Evolutionary conservation across 2,113 vertebrate genomes (phyloP).

Genomic region (Salvelinus alpinus): DNA sequence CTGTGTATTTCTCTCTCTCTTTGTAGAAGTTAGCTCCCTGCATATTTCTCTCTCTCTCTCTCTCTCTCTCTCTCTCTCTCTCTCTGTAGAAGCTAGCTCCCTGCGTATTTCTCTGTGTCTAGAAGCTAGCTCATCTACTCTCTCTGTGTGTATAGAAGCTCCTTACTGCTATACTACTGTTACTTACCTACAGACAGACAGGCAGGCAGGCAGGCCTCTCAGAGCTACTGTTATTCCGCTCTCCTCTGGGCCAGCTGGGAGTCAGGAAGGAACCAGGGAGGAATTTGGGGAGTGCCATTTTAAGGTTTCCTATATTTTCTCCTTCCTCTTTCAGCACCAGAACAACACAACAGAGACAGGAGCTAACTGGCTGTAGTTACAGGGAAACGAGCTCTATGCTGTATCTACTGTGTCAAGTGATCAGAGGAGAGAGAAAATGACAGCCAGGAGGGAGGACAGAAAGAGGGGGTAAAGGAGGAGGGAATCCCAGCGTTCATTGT

Average conservation of each 20-base stretch:
- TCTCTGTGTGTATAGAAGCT: too few species aligned
- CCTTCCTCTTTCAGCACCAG: constrained; percentile 21
- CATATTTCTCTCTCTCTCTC: too few species aligned
- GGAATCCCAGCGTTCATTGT: too few species aligned
- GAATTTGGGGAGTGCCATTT: constrained; percentile 64
- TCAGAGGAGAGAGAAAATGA: background rate
- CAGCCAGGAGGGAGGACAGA: background rate
- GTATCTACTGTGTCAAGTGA: background rate
- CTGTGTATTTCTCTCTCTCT: background rate
- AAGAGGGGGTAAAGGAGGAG: background rate
- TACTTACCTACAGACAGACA: background rate
- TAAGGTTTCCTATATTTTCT: constrained; percentile 60
- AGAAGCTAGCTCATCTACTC: too few species aligned
- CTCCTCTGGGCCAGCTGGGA: constrained; percentile 40
- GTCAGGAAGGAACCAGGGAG: constrained; percentile 58
- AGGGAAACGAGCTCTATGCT: too few species aligned
- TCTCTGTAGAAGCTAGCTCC: too few species aligned
- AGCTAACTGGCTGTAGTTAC: background rate
- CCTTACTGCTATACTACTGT: too few species aligned
- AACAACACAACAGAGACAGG: background rate
- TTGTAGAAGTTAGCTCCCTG: background rate
- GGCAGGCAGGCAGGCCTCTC: constrained; percentile 10
- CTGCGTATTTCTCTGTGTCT: too few species aligned
- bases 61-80: too few species aligned
- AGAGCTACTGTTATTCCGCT: constrained; percentile 26